Conservation (phyloP, 2,888 invertebrate genomes). For the Hirtodrosophila confusa region DNA sequence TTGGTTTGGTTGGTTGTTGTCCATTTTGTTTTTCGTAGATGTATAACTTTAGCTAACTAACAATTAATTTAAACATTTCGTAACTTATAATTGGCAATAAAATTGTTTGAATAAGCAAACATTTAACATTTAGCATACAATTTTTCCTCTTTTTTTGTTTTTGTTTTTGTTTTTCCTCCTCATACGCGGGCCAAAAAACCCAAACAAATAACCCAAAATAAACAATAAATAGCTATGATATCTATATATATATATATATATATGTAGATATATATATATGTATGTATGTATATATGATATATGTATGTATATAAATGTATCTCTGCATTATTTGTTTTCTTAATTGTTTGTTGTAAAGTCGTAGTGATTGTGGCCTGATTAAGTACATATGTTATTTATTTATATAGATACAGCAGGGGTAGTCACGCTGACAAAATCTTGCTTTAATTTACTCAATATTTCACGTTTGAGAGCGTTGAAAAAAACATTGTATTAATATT, state of each 20-base stretch:
- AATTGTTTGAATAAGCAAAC: slow-evolving; percentile 75
- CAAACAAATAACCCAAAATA: slow-evolving; percentile 62
- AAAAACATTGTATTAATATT: too few species aligned
- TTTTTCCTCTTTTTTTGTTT: slow-evolving; percentile 33
- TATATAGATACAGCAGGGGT: slow-evolving; percentile 49
- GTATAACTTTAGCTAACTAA: slow-evolving; percentile 77
- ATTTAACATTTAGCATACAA: slow-evolving; percentile 76
- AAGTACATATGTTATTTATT: slow-evolving; percentile 53
- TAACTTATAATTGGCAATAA: slow-evolving; percentile 78
- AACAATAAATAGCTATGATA: slow-evolving; percentile 73
- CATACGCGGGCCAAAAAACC: slow-evolving; percentile 4
- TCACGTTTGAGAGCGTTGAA: too few species aligned
- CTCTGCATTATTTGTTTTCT: slow-evolving; percentile 34
- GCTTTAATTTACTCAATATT: too few species aligned
- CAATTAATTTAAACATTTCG: slow-evolving; percentile 76
- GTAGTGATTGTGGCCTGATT: slow-evolving; percentile 77
- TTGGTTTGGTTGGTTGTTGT: slow-evolving; percentile 35
- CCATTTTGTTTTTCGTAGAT: slow-evolving; percentile 60
- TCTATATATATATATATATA: slow-evolving; percentile 32
- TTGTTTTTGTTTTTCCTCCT: slow-evolving; percentile 28
- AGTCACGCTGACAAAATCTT: background rate
- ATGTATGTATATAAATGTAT: slow-evolving; percentile 61
- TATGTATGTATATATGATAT: slow-evolving; percentile 43
- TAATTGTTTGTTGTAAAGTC: slow-evolving; percentile 52
- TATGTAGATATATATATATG: slow-evolving; percentile 35